Percentiles rank a stretch among this genome's conserved stretches.
Conservation (phyloP, 2,113 vertebrate genomes). For the Calonectris borealis region DNA sequence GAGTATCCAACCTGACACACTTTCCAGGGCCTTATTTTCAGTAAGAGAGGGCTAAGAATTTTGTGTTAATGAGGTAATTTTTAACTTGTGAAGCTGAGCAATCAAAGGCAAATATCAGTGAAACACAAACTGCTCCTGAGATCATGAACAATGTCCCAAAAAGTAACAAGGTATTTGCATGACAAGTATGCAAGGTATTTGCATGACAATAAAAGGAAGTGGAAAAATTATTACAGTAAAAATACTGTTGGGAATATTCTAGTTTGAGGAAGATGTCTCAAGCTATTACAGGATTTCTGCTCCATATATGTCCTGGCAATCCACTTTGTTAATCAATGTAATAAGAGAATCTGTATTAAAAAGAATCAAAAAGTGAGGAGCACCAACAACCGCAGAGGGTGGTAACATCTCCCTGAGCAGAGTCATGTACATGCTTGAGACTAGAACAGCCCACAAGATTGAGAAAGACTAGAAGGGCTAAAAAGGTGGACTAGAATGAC, state of each 20-base stretch:
- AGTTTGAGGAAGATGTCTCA: neutral
- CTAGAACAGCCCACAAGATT: neutral
- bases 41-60: neutral
- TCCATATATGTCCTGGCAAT: neutral
- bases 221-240: neutral
- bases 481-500: neutral
- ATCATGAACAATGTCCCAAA: neutral
- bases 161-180: neutral
- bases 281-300: neutral
- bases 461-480: neutral
- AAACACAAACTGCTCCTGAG: neutral
- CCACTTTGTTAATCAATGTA: neutral
- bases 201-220: neutral
- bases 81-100: neutral
- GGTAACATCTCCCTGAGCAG: neutral
- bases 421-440: neutral
- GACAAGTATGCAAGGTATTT: neutral
- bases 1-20: neutral
- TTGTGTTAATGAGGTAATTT: neutral
- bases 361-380: accelerated
- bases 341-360: neutral
- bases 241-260: neutral
- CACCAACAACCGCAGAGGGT: neutral
- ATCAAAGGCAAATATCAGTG: neutral
- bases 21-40: neutral